Evolutionary conservation across 2,888 invertebrate genomes (phyloP).

Genomic region (Ganaspis brasiliensis): DNA sequence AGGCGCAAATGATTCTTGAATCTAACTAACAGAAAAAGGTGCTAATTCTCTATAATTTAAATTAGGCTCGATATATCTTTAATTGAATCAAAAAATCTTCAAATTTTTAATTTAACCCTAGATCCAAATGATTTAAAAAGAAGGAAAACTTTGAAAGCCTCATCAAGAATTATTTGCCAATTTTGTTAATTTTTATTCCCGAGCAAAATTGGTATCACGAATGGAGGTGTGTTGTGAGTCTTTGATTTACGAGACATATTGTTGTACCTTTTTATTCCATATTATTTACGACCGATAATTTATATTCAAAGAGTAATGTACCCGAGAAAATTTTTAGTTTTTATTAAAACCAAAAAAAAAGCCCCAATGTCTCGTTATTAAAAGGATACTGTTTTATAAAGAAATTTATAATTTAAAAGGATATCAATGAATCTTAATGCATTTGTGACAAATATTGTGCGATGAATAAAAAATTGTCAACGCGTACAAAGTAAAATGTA

Average conservation of each 20-base stretch:
- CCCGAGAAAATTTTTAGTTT: neutral
- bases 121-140: too few species aligned
- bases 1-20: too few species aligned
- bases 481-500: neutral
- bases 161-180: neutral
- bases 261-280: neutral
- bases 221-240: constrained; percentile 65
- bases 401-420: neutral
- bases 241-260: constrained; percentile 64
- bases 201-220: constrained; percentile 59
- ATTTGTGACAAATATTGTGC: constrained; percentile 16
- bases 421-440: constrained; percentile 15
- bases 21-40: too few species aligned
- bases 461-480: constrained; percentile 7
- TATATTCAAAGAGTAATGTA: neutral
- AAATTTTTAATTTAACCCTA: too few species aligned
- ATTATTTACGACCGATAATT: constrained; percentile 21
- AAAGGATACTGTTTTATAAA: neutral
- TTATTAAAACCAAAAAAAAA: neutral
- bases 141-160: neutral
- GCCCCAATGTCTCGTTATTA: neutral
- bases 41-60: too few species aligned
- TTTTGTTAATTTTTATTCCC: neutral
- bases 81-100: too few species aligned
- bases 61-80: too few species aligned